phyloP scores from a whole-genome alignment of 2,797 vertebrate genomes.

The Tragopan temminckii region DNA sequence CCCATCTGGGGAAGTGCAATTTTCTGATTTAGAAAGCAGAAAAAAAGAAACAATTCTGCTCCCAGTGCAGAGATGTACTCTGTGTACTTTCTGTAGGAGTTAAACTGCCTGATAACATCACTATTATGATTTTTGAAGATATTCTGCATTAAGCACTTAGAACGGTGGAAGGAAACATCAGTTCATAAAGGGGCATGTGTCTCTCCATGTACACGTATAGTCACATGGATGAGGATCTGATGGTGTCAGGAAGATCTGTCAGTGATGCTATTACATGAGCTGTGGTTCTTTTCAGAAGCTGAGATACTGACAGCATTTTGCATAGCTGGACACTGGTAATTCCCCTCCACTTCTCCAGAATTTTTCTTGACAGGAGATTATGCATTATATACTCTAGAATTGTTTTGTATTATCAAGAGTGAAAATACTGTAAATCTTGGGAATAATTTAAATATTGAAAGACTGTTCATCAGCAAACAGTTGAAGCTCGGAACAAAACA shows the following conservation, averaged over 20 bases:
- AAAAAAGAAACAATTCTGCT: conserved; percentile 33
- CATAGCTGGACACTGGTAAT: conserved; percentile 22
- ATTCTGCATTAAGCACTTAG: conserved; percentile 58
- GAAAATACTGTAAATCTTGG: neutral
- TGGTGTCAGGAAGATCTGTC: conserved; percentile 58
- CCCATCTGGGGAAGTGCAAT: conserved; percentile 44
- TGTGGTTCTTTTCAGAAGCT: conserved; percentile 37
- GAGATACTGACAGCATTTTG: neutral
- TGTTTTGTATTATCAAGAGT: neutral
- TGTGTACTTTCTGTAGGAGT: conserved; percentile 24
- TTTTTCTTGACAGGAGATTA: conserved; percentile 8
- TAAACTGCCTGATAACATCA: conserved; percentile 43
- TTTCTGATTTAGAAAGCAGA: conserved; percentile 66
- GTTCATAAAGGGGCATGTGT: conserved; percentile 8
- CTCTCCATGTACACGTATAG: neutral
- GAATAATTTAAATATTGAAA: neutral
- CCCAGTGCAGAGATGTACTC: conserved; percentile 21
- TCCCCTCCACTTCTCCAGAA: conserved; percentile 13
- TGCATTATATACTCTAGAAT: neutral
- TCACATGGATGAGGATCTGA: conserved; percentile 26
- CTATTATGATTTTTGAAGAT: conserved; percentile 57
- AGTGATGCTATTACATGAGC: conserved; percentile 30
- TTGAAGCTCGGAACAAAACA: neutral
- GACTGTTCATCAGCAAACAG: neutral
- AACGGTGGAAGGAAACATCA: conserved; percentile 52